Percentiles rank a stretch among this genome's conserved stretches.
phyloP scores from a whole-genome alignment of 2,888 invertebrate species.

The Dexiosoma caninum region DNA sequence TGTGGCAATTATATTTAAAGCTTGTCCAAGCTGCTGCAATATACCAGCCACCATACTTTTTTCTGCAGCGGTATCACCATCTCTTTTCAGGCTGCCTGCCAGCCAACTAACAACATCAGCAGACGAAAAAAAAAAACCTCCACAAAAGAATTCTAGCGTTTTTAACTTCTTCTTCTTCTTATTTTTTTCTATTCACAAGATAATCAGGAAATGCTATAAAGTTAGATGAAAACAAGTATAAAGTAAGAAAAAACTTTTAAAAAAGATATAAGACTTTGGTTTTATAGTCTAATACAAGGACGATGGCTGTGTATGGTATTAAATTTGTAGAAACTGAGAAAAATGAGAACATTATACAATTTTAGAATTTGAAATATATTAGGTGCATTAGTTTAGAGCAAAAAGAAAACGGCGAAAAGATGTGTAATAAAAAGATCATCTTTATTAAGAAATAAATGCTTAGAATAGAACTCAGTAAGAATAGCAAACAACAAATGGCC shows the following conservation, averaged over 20 bases:
- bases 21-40: constrained; percentile 48
- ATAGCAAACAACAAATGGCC: constrained; percentile 1
- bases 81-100: constrained; percentile 18
- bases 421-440: constrained; percentile 34
- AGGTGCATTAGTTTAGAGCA: neutral
- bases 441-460: constrained; percentile 45
- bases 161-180: neutral
- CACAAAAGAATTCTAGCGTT: neutral
- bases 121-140: neutral
- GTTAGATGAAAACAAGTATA: constrained; percentile 22
- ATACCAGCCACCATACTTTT: constrained; percentile 24
- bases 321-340: constrained; percentile 25
- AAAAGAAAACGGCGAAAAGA: neutral
- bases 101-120: neutral
- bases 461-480: neutral
- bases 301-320: neutral
- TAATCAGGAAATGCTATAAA: constrained; percentile 51
- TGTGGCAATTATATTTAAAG: constrained; percentile 63
- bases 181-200: constrained; percentile 17
- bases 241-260: neutral
- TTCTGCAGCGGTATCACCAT: constrained; percentile 26
- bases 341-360: constrained; percentile 36
- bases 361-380: constrained; percentile 29
- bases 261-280: neutral
- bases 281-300: constrained; percentile 7